phyloP scores from a whole-genome alignment of 2,888 invertebrate genomes.

The Mantis religiosa region DNA sequence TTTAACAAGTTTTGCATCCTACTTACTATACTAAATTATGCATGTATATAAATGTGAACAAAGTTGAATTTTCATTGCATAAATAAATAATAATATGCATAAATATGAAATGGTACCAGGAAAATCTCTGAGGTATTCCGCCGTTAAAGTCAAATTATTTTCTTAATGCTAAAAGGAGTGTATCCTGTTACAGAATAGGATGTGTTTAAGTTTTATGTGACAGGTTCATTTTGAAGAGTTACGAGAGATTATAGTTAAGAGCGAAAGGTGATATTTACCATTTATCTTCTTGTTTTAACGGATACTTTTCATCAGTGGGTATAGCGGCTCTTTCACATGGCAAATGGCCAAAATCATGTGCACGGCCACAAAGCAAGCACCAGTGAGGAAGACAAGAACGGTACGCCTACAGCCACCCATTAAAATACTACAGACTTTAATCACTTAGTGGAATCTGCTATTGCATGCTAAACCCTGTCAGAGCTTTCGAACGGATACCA shows the following conservation, averaged over 20 bases:
- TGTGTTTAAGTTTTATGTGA: background rate
- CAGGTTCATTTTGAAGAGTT: background rate
- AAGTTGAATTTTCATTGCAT: too few relatives aligned
- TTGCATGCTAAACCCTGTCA: background rate
- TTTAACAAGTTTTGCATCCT: too few relatives aligned
- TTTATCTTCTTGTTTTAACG: background rate
- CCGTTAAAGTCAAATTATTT: too few relatives aligned
- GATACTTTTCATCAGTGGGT: too few relatives aligned
- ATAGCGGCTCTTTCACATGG: background rate
- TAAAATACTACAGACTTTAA: constrained; percentile 5
- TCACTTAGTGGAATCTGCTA: constrained; percentile 3
- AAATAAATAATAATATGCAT: too few relatives aligned
- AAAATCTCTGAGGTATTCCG: too few relatives aligned
- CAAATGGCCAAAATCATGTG: background rate
- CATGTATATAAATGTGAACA: too few relatives aligned
- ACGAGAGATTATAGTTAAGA: background rate
- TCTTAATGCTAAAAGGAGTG: too few relatives aligned
- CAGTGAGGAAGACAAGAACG: background rate
- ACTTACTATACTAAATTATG: too few relatives aligned
- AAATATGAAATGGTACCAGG: too few relatives aligned
- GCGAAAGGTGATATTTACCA: background rate
- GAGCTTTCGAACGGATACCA: constrained; percentile 1
- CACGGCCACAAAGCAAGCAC: background rate
- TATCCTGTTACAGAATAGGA: too few relatives aligned
- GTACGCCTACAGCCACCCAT: constrained; percentile 8